Evolutionary conservation across 2,113 vertebrate species (phyloP).

Genomic region (Trogon surrucura): DNA sequence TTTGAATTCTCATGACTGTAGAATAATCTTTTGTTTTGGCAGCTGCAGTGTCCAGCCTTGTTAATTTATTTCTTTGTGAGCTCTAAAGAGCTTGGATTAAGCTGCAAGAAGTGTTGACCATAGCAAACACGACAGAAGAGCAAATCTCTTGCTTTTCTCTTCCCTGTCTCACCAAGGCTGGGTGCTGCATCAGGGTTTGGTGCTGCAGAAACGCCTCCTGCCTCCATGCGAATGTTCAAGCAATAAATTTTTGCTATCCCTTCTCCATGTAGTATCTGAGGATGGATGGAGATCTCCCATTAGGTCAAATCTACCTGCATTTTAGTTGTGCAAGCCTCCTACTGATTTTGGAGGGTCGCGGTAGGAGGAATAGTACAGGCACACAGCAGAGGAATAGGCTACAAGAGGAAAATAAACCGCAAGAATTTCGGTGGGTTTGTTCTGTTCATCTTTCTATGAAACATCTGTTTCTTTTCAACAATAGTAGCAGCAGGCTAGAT

Average conservation of each 20-base stretch:
- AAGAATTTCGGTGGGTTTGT: neutral
- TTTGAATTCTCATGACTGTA: neutral
- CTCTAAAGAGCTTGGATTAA: neutral
- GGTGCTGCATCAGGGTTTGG: neutral
- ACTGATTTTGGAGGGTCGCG: neutral
- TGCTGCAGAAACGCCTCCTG: neutral
- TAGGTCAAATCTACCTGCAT: neutral
- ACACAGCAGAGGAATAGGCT: neutral
- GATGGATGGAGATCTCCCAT: neutral
- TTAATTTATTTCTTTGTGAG: neutral
- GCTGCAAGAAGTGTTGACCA: neutral
- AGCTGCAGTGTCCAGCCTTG: neutral
- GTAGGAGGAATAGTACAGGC: neutral
- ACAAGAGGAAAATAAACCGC: neutral
- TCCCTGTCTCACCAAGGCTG: neutral
- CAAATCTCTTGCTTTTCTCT: neutral
- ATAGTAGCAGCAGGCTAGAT: neutral
- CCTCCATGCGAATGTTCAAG: neutral
- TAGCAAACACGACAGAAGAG: neutral
- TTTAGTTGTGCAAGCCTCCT: neutral
- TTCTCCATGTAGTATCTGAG: neutral
- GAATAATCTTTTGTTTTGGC: constrained; percentile 2
- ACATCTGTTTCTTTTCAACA: neutral
- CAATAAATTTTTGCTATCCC: neutral
- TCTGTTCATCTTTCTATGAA: neutral